phyloP scores from a whole-genome alignment of 2,113 vertebrate species.

The Apteryx mantelli region DNA sequence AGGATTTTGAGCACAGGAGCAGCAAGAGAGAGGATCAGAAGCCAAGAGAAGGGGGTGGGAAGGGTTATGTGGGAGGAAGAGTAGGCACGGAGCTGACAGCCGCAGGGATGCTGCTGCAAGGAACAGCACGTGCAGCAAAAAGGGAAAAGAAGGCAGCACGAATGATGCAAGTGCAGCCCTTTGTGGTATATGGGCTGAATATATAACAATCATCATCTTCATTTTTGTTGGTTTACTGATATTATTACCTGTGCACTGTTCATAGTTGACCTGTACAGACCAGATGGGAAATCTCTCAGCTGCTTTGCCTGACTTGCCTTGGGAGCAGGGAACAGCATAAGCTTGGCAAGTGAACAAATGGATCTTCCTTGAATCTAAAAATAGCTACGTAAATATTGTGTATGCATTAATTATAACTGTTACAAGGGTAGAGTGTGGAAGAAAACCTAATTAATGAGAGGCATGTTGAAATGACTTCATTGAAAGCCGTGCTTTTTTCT shows the following conservation, averaged over 20 bases:
- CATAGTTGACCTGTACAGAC: background rate
- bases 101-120: rapidly evolving
- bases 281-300: background rate
- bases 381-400: background rate
- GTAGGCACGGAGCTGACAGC: background rate
- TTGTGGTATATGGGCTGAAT: background rate
- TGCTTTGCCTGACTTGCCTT: rapidly evolving
- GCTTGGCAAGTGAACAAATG: background rate
- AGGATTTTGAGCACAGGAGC: background rate
- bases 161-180: rapidly evolving
- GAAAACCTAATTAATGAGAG: background rate
- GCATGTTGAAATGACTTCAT: background rate
- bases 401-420: background rate
- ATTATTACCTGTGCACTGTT: rapidly evolving
- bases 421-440: background rate
- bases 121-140: rapidly evolving
- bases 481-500: background rate
- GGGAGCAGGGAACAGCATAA: background rate
- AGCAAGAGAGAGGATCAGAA: background rate
- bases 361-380: slow-evolving; percentile 32
- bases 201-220: background rate
- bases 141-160: rapidly evolving
- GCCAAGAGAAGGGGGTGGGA: background rate
- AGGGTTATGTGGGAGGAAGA: background rate
- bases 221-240: background rate